Conservation (phyloP, 2,113 vertebrate species). For the Larimichthys polyactis region DNA sequence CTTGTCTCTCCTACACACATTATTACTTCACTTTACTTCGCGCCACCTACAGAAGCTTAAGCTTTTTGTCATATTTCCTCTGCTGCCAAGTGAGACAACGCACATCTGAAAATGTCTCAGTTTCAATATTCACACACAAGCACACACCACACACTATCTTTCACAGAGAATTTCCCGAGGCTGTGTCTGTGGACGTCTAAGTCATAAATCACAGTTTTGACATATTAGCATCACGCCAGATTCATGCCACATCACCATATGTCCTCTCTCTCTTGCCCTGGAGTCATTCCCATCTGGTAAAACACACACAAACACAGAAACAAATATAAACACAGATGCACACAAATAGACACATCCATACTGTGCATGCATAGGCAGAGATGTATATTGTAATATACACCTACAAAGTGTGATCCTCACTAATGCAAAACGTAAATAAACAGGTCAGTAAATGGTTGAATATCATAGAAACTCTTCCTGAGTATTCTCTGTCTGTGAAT, state of each 20-base stretch:
- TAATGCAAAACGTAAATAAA: neutral
- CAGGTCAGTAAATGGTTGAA: neutral
- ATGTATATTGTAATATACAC: neutral
- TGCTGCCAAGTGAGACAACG: slow-evolving; percentile 6
- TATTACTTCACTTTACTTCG: neutral
- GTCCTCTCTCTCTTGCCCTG: slow-evolving; percentile 54
- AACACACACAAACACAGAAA: slow-evolving; percentile 32
- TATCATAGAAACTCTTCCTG: neutral
- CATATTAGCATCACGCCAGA: slow-evolving; percentile 66
- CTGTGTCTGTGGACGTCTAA: slow-evolving; percentile 37
- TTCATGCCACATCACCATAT: slow-evolving; percentile 76
- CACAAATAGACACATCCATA: slow-evolving; percentile 5
- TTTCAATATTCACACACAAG: neutral
- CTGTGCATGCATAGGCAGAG: neutral
- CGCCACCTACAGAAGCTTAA: neutral
- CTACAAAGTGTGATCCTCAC: neutral
- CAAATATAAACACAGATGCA: slow-evolving; percentile 20
- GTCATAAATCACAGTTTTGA: slow-evolving; percentile 78
- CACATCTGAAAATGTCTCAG: neutral
- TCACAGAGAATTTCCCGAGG: slow-evolving; percentile 6
- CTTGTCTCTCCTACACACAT: neutral
- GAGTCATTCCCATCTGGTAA: slow-evolving; percentile 69
- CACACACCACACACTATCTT: neutral
- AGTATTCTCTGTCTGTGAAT: neutral
- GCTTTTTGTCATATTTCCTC: neutral